These are phyloP conservation scores for Syngnathus acus DNA, from an alignment of 2,797 vertebrate genomes.

Conservation along the genomic window DNA sequence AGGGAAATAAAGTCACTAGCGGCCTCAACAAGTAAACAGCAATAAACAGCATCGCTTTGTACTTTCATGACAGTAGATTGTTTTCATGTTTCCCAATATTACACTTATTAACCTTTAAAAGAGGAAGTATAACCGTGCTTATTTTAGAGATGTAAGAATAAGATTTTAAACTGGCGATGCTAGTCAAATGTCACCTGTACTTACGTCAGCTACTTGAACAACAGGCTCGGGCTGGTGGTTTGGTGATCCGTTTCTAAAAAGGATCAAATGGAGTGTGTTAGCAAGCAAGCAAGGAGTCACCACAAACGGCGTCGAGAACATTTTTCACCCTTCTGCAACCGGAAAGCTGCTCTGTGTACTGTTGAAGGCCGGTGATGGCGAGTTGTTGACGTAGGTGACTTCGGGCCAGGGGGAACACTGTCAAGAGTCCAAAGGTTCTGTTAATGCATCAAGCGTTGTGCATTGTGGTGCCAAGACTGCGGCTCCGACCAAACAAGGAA, in stretches of 20 bases:
- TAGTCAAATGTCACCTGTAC: conserved; percentile 33
- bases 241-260: conserved; percentile 85
- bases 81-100: not conserved
- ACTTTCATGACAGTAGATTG: not conserved
- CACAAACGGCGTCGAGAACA: not conserved
- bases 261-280: not conserved
- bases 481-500: not conserved
- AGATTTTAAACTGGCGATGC: not conserved
- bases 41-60: not conserved
- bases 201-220: conserved; percentile 82
- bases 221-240: conserved; percentile 89
- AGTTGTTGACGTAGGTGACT: conserved; percentile 82
- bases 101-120: not conserved
- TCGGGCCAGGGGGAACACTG: conserved; percentile 96
- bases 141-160: not conserved
- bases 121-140: too few species aligned
- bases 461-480: not conserved
- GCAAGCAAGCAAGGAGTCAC: not conserved
- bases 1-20: conserved; percentile 3
- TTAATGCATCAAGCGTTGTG: conserved; percentile 9
- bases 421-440: conserved; percentile 15
- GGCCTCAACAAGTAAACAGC: not conserved
- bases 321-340: conserved; percentile 82
- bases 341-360: conserved; percentile 86
- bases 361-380: conserved; percentile 87